Base-by-base conservation (phyloP, 1,140 invertebrate species). In the Penaeus chinensis region DNA sequence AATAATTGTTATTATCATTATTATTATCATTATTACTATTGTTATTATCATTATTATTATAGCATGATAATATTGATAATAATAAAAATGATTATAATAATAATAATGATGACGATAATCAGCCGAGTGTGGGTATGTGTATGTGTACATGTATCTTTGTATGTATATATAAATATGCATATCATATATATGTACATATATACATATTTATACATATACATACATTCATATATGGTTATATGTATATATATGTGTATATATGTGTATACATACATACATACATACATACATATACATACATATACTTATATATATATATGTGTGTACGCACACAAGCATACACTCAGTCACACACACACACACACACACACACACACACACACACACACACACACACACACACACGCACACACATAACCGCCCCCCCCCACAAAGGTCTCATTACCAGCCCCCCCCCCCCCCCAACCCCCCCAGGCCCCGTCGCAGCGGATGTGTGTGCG, bases 241-340 rank as follows among this genome's bases (percentile, higher is more conserved):
- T 74, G 32, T 74, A n/a, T 74, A 24, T 74, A 74, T 74, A 74
- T 74, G 32, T 74, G 7, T 74, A 74, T 74, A 24, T 74, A 74
- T 74, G 32, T 74, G 32, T 74, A 74, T 74, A 74, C 32, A 74
- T 74, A 74, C 32, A 74, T 74, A 74, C 3, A 74, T 74, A 74
- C 3, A 27, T 24, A 74, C 3, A 32, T 24, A 74, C 3, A 74
- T 24, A 74, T 74, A 32, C 32, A 32, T 32, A 74, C 11, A 32
- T 74, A 74, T 27, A 74, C 32, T 32, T 74, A 74, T 37, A 32
- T 74, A 74, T 74, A 27, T 74, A 74, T 74, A 24, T 20, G 32
- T 74, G 11, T 20, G 27, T 74, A 74, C 27, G 27, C 27, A 24
- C 27, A 71, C 27, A 71, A 27, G 27, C 27, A 24, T 71, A 71